A percentile compares a stretch with the other conserved stretches of the same genome.
Evolutionary conservation across 2,888 invertebrate genomes (phyloP).

Genomic region (Flexamia atlantica): DNA sequence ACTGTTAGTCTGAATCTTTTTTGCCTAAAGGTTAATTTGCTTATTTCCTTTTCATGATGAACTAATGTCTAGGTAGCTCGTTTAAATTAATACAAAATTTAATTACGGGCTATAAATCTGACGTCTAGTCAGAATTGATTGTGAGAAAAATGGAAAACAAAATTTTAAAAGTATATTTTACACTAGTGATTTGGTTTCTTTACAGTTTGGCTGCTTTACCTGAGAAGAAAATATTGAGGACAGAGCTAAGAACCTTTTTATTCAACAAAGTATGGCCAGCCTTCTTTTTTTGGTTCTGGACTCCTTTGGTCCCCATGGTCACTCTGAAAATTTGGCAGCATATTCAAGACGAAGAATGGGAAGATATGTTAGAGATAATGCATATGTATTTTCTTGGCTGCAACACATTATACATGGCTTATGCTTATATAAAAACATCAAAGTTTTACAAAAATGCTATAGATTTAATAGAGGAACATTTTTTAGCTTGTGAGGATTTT

Average conservation of each 20-base stretch:
- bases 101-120: no score
- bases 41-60: no score
- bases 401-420: not conserved
- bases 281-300: not conserved
- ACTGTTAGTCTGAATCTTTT: no score
- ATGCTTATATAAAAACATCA: not conserved
- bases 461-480: not conserved
- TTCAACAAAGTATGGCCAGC: constrained; percentile 26
- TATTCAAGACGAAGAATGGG: not conserved
- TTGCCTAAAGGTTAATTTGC: no score
- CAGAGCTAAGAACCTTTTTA: not conserved
- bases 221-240: constrained; percentile 25
- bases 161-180: constrained; percentile 2
- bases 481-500: constrained; percentile 24
- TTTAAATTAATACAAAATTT: no score
- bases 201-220: not conserved
- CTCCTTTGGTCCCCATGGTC: not conserved
- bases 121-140: no score
- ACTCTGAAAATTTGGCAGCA: not conserved
- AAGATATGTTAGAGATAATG: constrained; percentile 12
- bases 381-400: constrained; percentile 26
- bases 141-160: not conserved
- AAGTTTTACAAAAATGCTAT: not conserved
- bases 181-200: not conserved
- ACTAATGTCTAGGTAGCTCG: no score